A percentile compares a stretch with the other conserved stretches of the same genome.
phyloP scores from a whole-genome alignment of 2,113 vertebrate species.

The Coptodon rendalli region DNA sequence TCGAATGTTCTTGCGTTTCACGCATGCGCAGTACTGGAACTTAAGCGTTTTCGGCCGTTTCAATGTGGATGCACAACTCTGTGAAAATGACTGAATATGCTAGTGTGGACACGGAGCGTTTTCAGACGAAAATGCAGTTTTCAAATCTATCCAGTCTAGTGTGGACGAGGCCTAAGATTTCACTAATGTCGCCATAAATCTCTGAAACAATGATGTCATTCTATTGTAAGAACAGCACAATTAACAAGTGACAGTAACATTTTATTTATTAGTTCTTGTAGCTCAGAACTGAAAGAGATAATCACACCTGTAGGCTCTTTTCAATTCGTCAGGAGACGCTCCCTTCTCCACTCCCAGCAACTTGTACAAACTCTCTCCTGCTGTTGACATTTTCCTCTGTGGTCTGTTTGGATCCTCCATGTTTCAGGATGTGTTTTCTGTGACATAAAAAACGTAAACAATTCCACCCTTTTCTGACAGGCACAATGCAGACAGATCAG shows the following conservation, averaged over 20 bases:
- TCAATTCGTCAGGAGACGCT: slow-evolving; percentile 80
- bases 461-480: not conserved
- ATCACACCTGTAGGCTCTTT: slow-evolving; percentile 83
- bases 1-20: not conserved
- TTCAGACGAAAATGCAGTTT: rapidly evolving
- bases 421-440: not conserved
- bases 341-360: slow-evolving; percentile 82
- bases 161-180: not conserved
- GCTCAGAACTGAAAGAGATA: not conserved
- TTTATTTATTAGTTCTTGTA: not conserved
- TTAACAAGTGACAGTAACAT: not conserved
- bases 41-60: rapidly evolving
- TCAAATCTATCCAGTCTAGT: not conserved
- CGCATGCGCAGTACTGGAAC: not conserved
- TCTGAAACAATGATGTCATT: not conserved
- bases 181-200: not conserved
- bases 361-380: slow-evolving; percentile 78
- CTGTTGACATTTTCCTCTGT: slow-evolving; percentile 76
- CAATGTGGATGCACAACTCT: not conserved
- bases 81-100: not conserved
- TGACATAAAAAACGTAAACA: not conserved
- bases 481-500: not conserved
- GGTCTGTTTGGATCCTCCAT: slow-evolving; percentile 71
- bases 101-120: not conserved
- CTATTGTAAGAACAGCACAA: not conserved